Evolutionary conservation across 1,140 invertebrate species (phyloP).

Genomic region (Helicorthomorpha holstii): DNA sequence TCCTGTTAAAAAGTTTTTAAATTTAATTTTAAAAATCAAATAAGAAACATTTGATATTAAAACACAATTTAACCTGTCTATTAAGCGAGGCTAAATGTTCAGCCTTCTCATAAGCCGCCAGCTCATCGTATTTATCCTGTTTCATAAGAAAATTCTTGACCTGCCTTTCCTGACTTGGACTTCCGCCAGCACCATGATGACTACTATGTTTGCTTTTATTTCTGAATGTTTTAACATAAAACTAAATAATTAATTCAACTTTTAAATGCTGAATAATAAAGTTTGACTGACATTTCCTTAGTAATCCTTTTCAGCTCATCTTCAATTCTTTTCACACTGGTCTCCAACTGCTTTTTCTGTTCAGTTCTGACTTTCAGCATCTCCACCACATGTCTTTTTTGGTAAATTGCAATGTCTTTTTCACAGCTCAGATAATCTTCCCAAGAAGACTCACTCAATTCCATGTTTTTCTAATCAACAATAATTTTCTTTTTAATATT

Average conservation of each 20-base stretch:
- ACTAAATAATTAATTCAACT: no score
- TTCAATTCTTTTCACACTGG: conserved; percentile 19
- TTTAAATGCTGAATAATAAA: no score
- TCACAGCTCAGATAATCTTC: conserved; percentile 3
- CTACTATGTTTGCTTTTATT: no score
- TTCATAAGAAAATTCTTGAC: conserved; percentile 25
- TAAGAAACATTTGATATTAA: not conserved
- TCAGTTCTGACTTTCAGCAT: conserved; percentile 14
- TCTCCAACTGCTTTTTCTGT: conserved; percentile 16
- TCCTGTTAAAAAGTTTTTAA: conserved; percentile 13
- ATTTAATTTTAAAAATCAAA: not conserved
- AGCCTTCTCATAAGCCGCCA: conserved; percentile 28
- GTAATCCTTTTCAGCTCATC: conserved; percentile 19
- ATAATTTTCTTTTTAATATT: no score
- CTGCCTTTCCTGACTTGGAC: no score
- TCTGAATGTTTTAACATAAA: no score
- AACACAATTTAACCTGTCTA: conserved; percentile 21
- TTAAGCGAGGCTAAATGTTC: conserved; percentile 32
- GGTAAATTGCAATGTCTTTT: conserved; percentile 6
- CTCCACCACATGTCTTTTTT: conserved; percentile 16
- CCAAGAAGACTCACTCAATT: not conserved
- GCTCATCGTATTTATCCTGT: conserved; percentile 22
- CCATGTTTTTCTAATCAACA: not conserved
- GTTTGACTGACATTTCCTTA: conserved; percentile 25
- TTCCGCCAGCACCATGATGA: no score